These are phyloP conservation scores for Cyrtodaria siliqua DNA, from an alignment of 2,888 invertebrate species.

Conservation along the genomic window DNA sequence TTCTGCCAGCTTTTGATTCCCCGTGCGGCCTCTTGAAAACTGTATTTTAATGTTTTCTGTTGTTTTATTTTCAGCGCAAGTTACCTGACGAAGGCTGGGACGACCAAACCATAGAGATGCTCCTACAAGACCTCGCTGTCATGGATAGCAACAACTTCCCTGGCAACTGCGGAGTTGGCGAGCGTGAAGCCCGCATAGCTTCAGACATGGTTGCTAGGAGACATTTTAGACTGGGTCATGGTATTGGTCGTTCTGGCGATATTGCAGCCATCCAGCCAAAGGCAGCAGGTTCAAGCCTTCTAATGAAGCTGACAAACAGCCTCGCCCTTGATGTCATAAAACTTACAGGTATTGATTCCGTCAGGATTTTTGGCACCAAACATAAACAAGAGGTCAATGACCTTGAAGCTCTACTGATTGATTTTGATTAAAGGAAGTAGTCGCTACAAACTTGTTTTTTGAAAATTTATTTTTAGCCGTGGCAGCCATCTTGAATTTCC, in stretches of 20 bases:
- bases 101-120: conserved; percentile 90
- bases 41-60: no score
- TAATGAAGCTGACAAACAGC: conserved; percentile 90
- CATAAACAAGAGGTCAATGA: no score
- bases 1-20: no score
- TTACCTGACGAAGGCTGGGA: conserved; percentile 92
- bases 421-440: no score
- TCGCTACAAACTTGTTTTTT: no score
- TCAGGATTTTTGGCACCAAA: no score
- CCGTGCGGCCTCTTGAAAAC: no score
- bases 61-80: conserved; percentile 89
- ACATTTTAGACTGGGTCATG: conserved; percentile 89
- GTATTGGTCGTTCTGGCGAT: conserved; percentile 92
- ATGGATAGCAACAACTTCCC: conserved; percentile 94
- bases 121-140: conserved; percentile 90
- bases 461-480: no score
- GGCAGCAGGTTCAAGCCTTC: conserved; percentile 93
- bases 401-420: no score
- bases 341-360: conserved; percentile 89
- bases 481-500: no score
- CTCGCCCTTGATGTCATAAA: conserved; percentile 91
- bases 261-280: conserved; percentile 93
- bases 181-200: conserved; percentile 90
- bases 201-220: conserved; percentile 90
- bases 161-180: conserved; percentile 92